Evolutionary conservation across 1,140 invertebrate species (phyloP), one percentile per base, ranked within the genome.

Genomic region (Chironomus striatipennis): DNA sequence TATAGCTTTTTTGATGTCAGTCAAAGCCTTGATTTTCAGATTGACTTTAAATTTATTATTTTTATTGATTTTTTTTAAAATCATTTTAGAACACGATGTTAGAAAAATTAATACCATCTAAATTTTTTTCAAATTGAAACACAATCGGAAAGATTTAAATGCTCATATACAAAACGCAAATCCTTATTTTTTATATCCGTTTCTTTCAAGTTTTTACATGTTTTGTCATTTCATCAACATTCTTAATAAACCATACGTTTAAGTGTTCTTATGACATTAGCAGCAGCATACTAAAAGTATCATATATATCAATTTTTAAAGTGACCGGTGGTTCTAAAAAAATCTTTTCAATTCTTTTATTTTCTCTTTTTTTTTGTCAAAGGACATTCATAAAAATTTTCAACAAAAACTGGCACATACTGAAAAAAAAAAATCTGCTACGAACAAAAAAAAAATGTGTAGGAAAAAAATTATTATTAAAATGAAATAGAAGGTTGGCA

Each of bases 291-390:
- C 8, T 10, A 15, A 57, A 57, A 57, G 47, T 57, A 57, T 57
- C 47, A 57, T 15, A 57, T 57, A 57, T n/a, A 57, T 12, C 12
- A 57, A 57, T 57, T 57, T n/a, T 57, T 57, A 57, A 57, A 57
- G 17, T 70, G 65, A 70, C 65, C 65, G 65, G 65, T 70, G 65
- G 65, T 70, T 70, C 65, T 6, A 70, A 67, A 67, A 70, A 70
- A 70, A 70, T 20, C 17, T 70, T 18, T 57, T 12, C 9, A 57
- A n/a, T 10, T 12, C 2, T 12, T 57, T n/a, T 57, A 2, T 57
- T 57, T 10, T 12, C 9, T 12, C 9, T 57, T 12, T 57, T 9
- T 21, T 70, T 70, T 70, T 70, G 65, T 70, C 18, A 70, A 70
- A 18, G 65, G 20, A 21, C 17, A 70, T 57, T 57, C 47, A 57